A percentile compares a stretch with the other conserved stretches of the same genome.
Conservation (phyloP, 2,113 vertebrate genomes). For the Butorides virescens region DNA sequence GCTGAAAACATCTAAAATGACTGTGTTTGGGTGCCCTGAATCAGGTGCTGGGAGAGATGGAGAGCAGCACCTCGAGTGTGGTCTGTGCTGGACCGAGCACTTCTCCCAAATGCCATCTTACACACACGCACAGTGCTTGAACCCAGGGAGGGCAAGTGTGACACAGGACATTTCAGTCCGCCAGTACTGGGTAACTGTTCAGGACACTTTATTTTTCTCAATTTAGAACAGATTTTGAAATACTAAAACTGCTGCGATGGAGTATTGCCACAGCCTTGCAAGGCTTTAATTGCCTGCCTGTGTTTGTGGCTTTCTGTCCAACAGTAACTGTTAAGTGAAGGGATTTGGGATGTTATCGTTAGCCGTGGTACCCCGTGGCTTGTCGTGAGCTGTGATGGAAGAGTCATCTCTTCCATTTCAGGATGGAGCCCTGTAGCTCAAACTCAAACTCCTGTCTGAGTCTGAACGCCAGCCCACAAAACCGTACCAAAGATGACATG, state of each 20-base stretch:
- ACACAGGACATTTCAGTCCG: neutral
- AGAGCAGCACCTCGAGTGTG: neutral
- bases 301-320: neutral
- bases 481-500: neutral
- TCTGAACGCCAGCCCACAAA: neutral
- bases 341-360: neutral
- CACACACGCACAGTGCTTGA: neutral
- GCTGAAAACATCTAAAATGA: neutral
- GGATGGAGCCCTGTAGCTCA: neutral
- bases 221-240: neutral
- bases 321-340: neutral
- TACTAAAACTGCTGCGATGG: accelerated
- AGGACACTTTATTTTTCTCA: neutral
- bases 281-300: neutral
- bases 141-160: neutral
- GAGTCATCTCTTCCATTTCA: neutral
- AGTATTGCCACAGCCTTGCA: neutral
- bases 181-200: neutral
- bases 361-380: neutral
- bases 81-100: neutral
- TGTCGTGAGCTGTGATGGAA: neutral
- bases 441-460: neutral
- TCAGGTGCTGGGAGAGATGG: neutral
- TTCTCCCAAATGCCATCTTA: neutral
- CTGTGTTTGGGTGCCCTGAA: neutral